Percentiles rank a stretch among this genome's conserved stretches.
These are phyloP conservation scores for Cepaea hortensis DNA, from an alignment of 2,888 invertebrate genomes.

Conservation along the genomic window DNA sequence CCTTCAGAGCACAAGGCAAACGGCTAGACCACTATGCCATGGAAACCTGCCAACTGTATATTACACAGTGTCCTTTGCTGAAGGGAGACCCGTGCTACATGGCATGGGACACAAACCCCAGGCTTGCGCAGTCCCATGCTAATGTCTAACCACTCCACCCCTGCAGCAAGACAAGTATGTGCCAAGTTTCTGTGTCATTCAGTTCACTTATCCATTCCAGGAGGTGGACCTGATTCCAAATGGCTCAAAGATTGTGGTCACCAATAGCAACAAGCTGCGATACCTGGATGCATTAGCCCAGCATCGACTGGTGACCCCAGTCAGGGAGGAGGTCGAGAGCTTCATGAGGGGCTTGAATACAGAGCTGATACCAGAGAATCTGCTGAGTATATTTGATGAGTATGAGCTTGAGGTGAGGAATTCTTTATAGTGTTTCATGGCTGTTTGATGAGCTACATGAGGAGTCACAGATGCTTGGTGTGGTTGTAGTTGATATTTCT, in stretches of 20 bases:
- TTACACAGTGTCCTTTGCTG: no score
- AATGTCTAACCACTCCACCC: no score
- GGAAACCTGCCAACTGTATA: no score
- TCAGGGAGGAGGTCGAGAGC: slow-evolving; percentile 89
- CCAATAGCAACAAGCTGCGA: slow-evolving; percentile 85
- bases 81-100: no score
- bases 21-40: no score
- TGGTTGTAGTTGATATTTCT: not conserved
- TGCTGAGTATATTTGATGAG: slow-evolving; percentile 95
- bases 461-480: not conserved
- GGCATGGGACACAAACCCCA: no score
- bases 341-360: slow-evolving; percentile 91
- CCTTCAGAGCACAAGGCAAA: no score
- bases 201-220: slow-evolving; percentile 67
- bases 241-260: slow-evolving; percentile 86
- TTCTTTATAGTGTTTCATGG: not conserved
- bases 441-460: not conserved
- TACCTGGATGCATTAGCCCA: slow-evolving; percentile 91
- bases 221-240: slow-evolving; percentile 88
- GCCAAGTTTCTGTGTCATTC: not conserved
- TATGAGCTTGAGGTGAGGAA: slow-evolving; percentile 91
- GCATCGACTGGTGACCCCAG: slow-evolving; percentile 88
- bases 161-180: no score
- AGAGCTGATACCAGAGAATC: slow-evolving; percentile 92
- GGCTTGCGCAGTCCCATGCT: no score